Base-by-base conservation (phyloP, 1,140 invertebrate species). In the Bombus impatiens region DNA sequence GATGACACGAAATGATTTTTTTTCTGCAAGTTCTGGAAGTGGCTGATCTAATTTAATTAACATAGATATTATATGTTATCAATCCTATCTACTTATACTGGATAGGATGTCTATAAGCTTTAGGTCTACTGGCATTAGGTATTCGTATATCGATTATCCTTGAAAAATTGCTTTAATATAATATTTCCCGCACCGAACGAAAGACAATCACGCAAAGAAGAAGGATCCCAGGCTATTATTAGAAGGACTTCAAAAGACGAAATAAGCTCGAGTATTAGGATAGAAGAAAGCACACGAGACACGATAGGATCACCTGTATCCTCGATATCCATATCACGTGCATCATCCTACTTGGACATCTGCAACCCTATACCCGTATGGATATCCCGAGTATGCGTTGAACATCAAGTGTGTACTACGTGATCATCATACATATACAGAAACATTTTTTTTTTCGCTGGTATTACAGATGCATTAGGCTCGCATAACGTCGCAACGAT, bases 211-310 rank as follows among this genome's bases (percentile, higher is more conserved):
- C 3, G 15, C 2, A 10, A 44, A 74, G 8, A 13, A 22, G 18
- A 32, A 42, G 25, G 53, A 40, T 25, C 40, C 10, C 68, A 28
- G 47, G 18, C n/a, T n/a, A 74, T 59, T 47, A 25, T 22, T 53
- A 22, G 44, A 74, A 78, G 71, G 82, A 90, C 90, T 87, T 92
- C 86, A 92, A 92, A 89, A 86, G 88, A 42, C 76, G 25, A 79
- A 71, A 70, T 77, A 89, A 87, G 82, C 88, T 65, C 35, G 5
- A 37, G 80, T 92, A 92, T 78, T 79, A 91, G 91, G 91, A 86
- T 78, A n/a, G 6, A 62, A 92, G 76, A 40, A 92, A 35, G 44
- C 53, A 3, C n/a, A 25, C n/a, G 25, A 25, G 18, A 37, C 8
- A 12, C 10, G 42, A 1, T 44, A 47, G n/a, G 42, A 65, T 35